Conservation (phyloP, 2,888 invertebrate genomes). For the Cerceris ruficornis region DNA sequence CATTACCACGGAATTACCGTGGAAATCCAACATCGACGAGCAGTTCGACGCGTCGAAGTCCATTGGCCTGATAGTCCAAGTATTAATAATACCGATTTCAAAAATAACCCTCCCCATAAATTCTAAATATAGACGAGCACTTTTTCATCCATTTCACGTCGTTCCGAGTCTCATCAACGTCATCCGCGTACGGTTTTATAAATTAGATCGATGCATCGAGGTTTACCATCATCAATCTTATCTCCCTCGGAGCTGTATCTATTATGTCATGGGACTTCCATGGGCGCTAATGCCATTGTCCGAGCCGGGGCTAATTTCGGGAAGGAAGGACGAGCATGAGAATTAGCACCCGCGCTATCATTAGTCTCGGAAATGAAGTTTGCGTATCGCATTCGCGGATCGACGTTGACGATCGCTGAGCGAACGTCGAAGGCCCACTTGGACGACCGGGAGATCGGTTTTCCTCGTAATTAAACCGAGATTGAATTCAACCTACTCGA, state of each 20-base stretch:
- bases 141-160: slow-evolving; percentile 18
- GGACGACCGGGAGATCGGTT: slow-evolving; percentile 56
- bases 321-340: slow-evolving; percentile 35
- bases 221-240: slow-evolving; percentile 55
- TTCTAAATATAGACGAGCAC: background rate
- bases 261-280: slow-evolving; percentile 32
- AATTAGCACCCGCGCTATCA: slow-evolving; percentile 54
- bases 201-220: slow-evolving; percentile 57
- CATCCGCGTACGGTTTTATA: slow-evolving; percentile 39
- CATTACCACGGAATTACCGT: too few species aligned
- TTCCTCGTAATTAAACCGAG: slow-evolving; percentile 61
- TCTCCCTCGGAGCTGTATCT: slow-evolving; percentile 34
- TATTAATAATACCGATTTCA: background rate
- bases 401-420: slow-evolving; percentile 11
- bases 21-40: too few species aligned
- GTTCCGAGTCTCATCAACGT: slow-evolving; percentile 30
- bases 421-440: slow-evolving; percentile 23
- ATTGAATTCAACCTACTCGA: slow-evolving; percentile 63
- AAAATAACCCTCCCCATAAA: background rate
- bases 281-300: slow-evolving; percentile 41
- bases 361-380: slow-evolving; percentile 57
- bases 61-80: background rate
- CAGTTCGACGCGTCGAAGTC: background rate
- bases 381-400: slow-evolving; percentile 27
- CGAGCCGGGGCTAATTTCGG: slow-evolving; percentile 50